Conservation (phyloP, 2,888 invertebrate species). For the Nymphalis urticae region DNA sequence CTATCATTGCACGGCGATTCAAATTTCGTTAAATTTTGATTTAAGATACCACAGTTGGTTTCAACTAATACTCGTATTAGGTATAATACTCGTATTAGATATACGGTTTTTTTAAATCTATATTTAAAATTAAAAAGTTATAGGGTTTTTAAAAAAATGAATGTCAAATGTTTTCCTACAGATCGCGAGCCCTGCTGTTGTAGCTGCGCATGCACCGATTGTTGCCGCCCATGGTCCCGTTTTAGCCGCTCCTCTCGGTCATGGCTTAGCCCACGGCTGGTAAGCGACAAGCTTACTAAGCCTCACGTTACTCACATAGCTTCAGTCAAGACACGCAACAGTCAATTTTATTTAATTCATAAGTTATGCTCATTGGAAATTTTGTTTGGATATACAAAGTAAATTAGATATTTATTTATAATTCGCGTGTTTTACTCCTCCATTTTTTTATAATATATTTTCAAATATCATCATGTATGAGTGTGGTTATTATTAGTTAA, state of each 20-base stretch:
- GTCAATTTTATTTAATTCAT: conserved; percentile 64
- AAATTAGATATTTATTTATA: conserved; percentile 26
- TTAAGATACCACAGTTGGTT: too few relatives aligned
- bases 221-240: conserved; percentile 52
- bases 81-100: too few relatives aligned
- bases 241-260: conserved; percentile 54
- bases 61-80: too few relatives aligned
- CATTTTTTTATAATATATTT: too few relatives aligned
- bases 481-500: too few relatives aligned
- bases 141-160: not conserved
- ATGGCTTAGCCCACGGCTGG: conserved; percentile 70
- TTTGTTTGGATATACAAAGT: conserved; percentile 26
- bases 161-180: conserved; percentile 34
- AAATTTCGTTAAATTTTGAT: too few relatives aligned
- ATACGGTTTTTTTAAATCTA: too few relatives aligned
- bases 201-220: conserved; percentile 54
- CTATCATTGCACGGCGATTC: too few relatives aligned
- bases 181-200: conserved; percentile 68
- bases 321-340: conserved; percentile 58
- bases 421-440: not conserved
- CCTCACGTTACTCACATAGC: conserved; percentile 44
- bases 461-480: too few relatives aligned
- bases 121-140: not conserved
- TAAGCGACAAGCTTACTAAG: conserved; percentile 45
- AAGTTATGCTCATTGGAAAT: conserved; percentile 25